These are phyloP conservation scores for Ramazzottius varieornatus DNA, from an alignment of 2,888 invertebrate species.

Conservation along the genomic window DNA sequence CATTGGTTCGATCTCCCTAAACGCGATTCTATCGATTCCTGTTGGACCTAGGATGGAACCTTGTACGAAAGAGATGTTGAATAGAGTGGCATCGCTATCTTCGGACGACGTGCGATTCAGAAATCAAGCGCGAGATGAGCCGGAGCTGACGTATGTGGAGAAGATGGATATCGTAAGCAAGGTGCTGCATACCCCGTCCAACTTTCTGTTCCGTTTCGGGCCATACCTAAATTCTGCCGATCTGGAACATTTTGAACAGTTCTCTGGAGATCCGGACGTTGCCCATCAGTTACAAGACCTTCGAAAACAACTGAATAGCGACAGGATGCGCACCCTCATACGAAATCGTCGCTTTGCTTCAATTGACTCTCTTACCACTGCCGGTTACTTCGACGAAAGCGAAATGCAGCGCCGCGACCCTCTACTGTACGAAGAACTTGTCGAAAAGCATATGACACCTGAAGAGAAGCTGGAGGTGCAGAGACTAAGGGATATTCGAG, in stretches of 20 bases:
- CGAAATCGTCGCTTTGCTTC: not conserved
- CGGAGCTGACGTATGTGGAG: not conserved
- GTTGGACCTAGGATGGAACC: too few relatives aligned
- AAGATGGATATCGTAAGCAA: not conserved
- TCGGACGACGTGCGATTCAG: not conserved
- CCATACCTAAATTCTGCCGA: not conserved
- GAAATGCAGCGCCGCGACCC: not conserved
- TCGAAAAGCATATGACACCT: not conserved
- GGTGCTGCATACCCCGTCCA: not conserved
- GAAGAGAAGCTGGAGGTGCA: not conserved
- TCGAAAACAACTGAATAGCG: not conserved
- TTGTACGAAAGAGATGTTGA: too few relatives aligned
- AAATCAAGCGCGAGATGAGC: not conserved
- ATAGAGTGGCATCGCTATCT: not conserved
- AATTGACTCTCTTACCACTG: not conserved
- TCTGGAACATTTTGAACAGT: not conserved
- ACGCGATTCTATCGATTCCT: too few relatives aligned
- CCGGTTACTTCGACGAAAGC: not conserved
- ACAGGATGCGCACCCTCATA: not conserved
- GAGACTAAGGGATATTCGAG: not conserved
- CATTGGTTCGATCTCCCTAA: too few relatives aligned
- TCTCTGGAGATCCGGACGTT: not conserved
- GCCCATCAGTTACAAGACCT: not conserved
- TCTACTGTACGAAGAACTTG: not conserved
- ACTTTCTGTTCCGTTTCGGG: not conserved